Base-by-base conservation (phyloP, 2,797 vertebrate species). In the Dicrostonyx torquatus region DNA sequence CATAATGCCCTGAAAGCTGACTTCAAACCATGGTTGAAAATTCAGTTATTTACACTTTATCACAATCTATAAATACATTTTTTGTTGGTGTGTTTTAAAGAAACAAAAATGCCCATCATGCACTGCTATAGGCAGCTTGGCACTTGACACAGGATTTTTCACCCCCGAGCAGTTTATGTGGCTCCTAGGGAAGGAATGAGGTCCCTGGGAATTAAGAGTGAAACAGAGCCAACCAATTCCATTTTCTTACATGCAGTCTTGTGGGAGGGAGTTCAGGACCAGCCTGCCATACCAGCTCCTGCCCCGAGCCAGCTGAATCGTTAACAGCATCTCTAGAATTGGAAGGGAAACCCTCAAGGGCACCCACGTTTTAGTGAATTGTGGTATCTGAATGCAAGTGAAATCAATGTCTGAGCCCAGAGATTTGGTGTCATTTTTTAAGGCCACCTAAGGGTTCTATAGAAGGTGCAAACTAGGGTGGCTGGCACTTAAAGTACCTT, bases 11-110 rank as follows among this genome's bases (percentile, higher is more conserved):
- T 98, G 98, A 98, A 99, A 98, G 98, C 99, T 99, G 99, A 99
- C 99, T 99, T 99, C 99, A 98, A 99, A 99, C 99, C 99, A 98
- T 98, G 97, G 99, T 99, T 98, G 99, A 99, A 99, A 98, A 98
- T 99, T 98, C 98, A 96, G 99, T 99, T 99, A 99, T 99, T 99
- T 99, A 97, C 98, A 98, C 88, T 98, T 99, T 99, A 99, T 97
- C 98, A 98, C 98, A 98, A 97, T 96, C 98, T 98, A 98, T 96
- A 98, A 98, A 98, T 92, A 98, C 98, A 98, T 97, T 75, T 98
- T 98, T 95, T 97, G 95, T 97, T 97, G 97, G 97, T 97, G 97
- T 97, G 96, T 97, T 97, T 97, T 97, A 97, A 97, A 97, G 96
- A 93, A 93, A 70, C 66, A 83, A 97, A 97, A 98, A 97, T 97